Evolutionary conservation across 2,888 invertebrate genomes (phyloP), one percentile per base, ranked within the genome.

Genomic region (Alcis repandata): DNA sequence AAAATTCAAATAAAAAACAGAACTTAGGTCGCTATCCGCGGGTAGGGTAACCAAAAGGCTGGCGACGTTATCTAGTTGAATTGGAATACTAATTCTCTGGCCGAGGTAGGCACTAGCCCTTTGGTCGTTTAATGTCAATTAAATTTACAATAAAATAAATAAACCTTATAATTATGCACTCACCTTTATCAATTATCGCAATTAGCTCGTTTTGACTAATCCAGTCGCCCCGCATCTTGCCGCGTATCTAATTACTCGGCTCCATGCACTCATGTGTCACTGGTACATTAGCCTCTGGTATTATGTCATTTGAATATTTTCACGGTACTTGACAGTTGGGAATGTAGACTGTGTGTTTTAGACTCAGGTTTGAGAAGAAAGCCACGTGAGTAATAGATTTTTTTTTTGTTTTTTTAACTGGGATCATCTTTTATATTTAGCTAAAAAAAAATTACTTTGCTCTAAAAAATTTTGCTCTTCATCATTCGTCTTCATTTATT

Each of bases 271-370:
- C 53, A 27, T 43, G 63, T 65, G 60, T 61, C 65, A 61, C 43
- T 51, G 51, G 41, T 9, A 15, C 56, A 75, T 74, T 73, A 73
- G 61, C 59, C 48, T 60, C 46, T 65, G 54, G 54, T 64, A 71
- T 74, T 76, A 77, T 77, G 78, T 77, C 78, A 79, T 54, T 74
- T 63, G 27, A 60, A 67, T 70, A 68, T 69, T 73, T 75, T 72
- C 69, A 76, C 68, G 66, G 59, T 70, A 61, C 69, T 61, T 46
- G 67, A 62, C 59, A 63, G 62, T 59, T 56, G 59, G 40, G 43
- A 59, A 62, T 67, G 58, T 62, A 59, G 40, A 54, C 53, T 64
- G 54, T 64, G 59, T 62, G 49, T 36, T 27, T 27, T 6, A 4
- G 27, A 2, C 27, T 27, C 27, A 6, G 27, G 40, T 38, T 15